Percentiles rank a stretch among this genome's conserved stretches.
Conservation (phyloP, 2,888 invertebrate species). For the Melanchra persicariae region DNA sequence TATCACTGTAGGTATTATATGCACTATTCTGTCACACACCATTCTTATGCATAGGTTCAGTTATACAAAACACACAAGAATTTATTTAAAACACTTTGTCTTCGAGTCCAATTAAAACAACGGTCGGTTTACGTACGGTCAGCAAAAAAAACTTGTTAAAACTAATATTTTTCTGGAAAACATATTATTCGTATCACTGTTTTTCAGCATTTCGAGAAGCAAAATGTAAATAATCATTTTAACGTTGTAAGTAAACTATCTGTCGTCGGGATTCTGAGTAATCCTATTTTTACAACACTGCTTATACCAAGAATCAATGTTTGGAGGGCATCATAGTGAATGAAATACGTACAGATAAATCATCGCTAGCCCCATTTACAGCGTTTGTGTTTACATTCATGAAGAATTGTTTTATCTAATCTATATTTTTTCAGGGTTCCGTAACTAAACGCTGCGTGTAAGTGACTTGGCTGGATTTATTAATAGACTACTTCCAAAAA, state of each 20-base stretch:
- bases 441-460: background rate
- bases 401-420: background rate
- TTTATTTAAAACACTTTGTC: background rate
- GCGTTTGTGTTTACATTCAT: conserved; percentile 15
- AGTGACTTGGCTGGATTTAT: background rate
- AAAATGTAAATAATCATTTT: conserved; percentile 22
- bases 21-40: background rate
- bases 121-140: background rate
- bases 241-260: conserved; percentile 10
- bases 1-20: conserved; percentile 1
- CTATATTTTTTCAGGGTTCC: background rate
- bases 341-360: conserved; percentile 1
- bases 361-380: background rate
- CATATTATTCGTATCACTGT: conserved; percentile 8
- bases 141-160: background rate
- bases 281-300: conserved; percentile 14
- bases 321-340: conserved; percentile 27
- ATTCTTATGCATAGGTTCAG: background rate
- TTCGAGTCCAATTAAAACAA: background rate
- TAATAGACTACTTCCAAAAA: background rate
- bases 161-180: background rate
- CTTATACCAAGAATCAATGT: background rate
- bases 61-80: background rate
- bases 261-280: background rate
- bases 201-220: background rate